Evolutionary conservation across 2,113 vertebrate genomes (phyloP).

Genomic region (Pterocles gutturalis): DNA sequence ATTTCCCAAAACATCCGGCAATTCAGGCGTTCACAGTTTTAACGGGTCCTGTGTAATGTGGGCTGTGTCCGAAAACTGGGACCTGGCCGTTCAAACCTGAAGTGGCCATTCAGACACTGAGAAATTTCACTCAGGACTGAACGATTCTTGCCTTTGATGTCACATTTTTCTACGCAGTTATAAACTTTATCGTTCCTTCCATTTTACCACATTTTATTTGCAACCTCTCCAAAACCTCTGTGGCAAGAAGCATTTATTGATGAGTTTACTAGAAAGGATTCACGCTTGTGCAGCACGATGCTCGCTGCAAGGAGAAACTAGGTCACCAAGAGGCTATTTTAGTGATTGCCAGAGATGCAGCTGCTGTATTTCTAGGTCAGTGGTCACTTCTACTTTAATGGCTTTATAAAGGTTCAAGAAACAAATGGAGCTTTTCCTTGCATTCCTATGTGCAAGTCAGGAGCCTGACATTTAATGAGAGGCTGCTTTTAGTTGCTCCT

Average conservation of each 20-base stretch:
- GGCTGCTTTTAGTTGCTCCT: not conserved
- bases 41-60: not conserved
- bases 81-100: not conserved
- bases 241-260: not conserved
- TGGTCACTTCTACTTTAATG: slow-evolving; percentile 5
- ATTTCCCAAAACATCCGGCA: not conserved
- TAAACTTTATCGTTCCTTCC: rapidly evolving
- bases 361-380: slow-evolving; percentile 42
- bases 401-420: not conserved
- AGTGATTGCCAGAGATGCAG: slow-evolving; percentile 13
- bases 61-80: not conserved
- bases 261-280: not conserved
- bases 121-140: not conserved
- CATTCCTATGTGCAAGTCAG: not conserved
- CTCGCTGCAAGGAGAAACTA: not conserved
- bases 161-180: not conserved
- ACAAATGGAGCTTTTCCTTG: not conserved
- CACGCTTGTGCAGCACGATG: not conserved
- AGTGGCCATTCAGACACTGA: not conserved
- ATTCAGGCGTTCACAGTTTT: rapidly evolving
- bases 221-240: not conserved
- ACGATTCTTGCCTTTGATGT: not conserved
- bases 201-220: not conserved
- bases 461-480: not conserved
- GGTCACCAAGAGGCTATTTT: slow-evolving; percentile 28